Percentiles rank a stretch among this genome's conserved stretches.
phyloP scores from a whole-genome alignment of 64 coral and sea anemone species.

The Dendronephthya gigantea region DNA sequence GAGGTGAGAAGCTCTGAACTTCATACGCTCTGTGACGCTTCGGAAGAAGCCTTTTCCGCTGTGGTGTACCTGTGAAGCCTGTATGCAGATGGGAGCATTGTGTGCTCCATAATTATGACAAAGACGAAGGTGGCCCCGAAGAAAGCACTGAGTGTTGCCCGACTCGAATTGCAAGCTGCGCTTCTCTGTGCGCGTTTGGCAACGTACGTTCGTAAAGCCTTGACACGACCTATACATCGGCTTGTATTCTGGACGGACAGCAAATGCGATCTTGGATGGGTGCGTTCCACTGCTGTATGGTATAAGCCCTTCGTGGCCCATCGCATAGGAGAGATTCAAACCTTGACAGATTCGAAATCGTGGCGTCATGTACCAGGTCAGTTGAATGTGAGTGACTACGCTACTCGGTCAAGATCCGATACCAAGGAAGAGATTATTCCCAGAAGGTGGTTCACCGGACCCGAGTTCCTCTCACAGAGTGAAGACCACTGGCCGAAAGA shows the following conservation, averaged over 20 bases:
- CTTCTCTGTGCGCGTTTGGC: background rate
- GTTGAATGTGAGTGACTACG: background rate
- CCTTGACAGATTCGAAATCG: background rate
- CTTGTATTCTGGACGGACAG: background rate
- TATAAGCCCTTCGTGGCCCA: background rate
- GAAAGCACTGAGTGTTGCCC: background rate
- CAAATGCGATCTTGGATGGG: background rate
- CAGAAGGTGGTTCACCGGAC: background rate
- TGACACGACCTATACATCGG: background rate
- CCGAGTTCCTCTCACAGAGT: background rate
- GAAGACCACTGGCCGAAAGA: background rate
- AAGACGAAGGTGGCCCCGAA: background rate
- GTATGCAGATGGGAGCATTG: background rate
- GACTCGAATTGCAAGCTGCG: background rate
- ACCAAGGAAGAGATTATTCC: background rate
- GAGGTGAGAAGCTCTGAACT: background rate
- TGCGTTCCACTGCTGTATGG: background rate
- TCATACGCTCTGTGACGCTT: constrained; percentile 5
- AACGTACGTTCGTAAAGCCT: background rate
- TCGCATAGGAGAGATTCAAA: background rate
- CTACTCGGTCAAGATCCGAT: background rate
- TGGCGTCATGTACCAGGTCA: background rate
- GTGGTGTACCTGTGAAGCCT: background rate
- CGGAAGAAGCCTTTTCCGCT: background rate
- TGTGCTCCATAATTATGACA: background rate